Evolutionary conservation across 2,113 vertebrate species (phyloP), one percentile per base, ranked within the genome.

Genomic region (Dendrocopos noguchii): DNA sequence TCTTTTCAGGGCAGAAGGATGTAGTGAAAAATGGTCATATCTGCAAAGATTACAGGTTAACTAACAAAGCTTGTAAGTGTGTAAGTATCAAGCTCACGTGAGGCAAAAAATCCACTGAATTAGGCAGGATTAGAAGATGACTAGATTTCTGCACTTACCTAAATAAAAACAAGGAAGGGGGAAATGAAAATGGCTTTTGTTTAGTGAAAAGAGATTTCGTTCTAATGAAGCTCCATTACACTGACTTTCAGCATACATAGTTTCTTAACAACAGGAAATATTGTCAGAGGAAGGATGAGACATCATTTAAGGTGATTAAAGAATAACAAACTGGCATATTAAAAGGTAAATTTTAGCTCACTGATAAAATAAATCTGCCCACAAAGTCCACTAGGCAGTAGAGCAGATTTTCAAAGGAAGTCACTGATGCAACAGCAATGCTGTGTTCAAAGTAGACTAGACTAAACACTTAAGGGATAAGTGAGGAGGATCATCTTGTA

Each of bases 391-490:
- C 92, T 90, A 78, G 50, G 34, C 46, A 63, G n/a, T 52, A 85
- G 44, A 86, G 34, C 50, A 73, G 79, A 75, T 88, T 88, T 81
- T 91, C 63, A 93, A 91, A 87, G 74, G 42, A 80, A 72, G 57
- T 76, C 39, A 52, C 5, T 12, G 61, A 84, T 80, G 36, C 46
- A 68, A 82, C 73, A 83, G n/a, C 66, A 57, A 76, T 90, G 44
- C 31, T 57, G 7, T 47, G 63, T 93, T 96, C 74, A 80, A 80
- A 93, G 84, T 4, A 91, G 55, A 76, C 7, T 57, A 84, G 88
- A 76, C 94, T 66, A 92, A 88, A 80, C 50, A 91, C 53, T 93
- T 89, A 83, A 84, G 47, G 82, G 25, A 11, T 57, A 63, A 73
- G 57, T 66, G 53, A 39, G 76, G 81, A 75, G 47, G 55, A 92